Evolutionary conservation across 53 echinoderm and acorn worm genomes (phyloP), one percentile per base, ranked within the genome.

Genomic region (Paelopatides confundens): DNA sequence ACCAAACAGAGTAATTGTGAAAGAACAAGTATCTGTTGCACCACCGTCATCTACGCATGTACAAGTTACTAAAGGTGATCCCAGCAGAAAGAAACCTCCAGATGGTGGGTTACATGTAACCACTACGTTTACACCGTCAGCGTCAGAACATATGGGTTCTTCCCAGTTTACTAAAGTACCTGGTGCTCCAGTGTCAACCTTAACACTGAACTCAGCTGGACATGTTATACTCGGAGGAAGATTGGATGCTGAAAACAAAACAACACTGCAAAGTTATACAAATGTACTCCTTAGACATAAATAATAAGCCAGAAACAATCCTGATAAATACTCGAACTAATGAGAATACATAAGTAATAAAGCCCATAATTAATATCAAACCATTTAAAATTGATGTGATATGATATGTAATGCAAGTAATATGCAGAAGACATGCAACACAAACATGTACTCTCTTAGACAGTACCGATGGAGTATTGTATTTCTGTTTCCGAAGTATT

Each of bases 1-100:
- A 89, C 89, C 85, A n/a, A 32, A 31, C 21, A 89, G 35, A 24
- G 35, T 67, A 39, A 95, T 88, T 2, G 52, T 10, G 82, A 95
- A 92, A 14, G 82, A 18, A 52, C 90, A 85, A 11, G 43, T 31
- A 21, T 88, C 90, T 10, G 35, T 17, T 35, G 90, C 90, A 21
- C 86, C 88, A 35, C 63, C 54, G 30, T 69, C 35, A 63, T 95
- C 94, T 8, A 81, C 77, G 65, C 89, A 81, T 24, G 28, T 81
- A 35, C 62, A 81, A 0, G 34, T 31, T 10, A 52, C 54, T 7
- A 10, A 11, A 62, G 28, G 52, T 1, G 33, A 5, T 8, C 81
- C 81, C 26, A 81, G 14, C n/a, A 9, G 5, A 11, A 81, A 12
- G 34, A 62, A 52, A 35, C 0, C 10, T 10, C 52, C 52, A 3